Conservation (phyloP, 2,888 invertebrate genomes). For the Nipponacmea schrenckii region DNA sequence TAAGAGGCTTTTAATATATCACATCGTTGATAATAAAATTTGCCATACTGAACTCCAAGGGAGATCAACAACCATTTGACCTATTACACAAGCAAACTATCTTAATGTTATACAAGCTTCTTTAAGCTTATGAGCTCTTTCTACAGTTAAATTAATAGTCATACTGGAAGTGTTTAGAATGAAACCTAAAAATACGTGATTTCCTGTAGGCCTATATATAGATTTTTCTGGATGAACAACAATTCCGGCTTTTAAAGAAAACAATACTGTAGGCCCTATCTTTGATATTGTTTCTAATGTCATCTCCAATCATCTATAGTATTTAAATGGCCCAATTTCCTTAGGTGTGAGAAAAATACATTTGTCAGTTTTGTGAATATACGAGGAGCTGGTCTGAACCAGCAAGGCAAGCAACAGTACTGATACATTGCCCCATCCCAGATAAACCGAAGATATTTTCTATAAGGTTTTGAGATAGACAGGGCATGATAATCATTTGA, state of each 20-base stretch:
- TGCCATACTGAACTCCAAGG: background rate
- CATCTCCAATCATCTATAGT: slow-evolving; percentile 19
- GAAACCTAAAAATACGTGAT: slow-evolving; percentile 6
- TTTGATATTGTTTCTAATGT: background rate
- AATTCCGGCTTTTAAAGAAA: slow-evolving; percentile 4
- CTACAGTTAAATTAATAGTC: slow-evolving; percentile 32
- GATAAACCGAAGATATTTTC: background rate
- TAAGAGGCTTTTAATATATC: background rate
- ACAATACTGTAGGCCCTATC: slow-evolving; percentile 15
- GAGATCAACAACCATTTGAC: background rate
- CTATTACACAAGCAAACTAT: background rate
- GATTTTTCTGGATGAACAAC: slow-evolving; percentile 13
- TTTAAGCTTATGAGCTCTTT: slow-evolving; percentile 17
- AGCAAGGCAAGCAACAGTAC: background rate
- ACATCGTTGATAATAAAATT: background rate
- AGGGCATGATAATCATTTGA: slow-evolving; percentile 8
- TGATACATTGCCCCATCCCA: background rate
- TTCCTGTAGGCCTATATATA: background rate
- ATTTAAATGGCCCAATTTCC: slow-evolving; percentile 13
- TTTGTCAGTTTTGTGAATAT: too few relatives aligned
- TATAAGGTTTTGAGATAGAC: background rate
- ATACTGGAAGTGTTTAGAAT: slow-evolving; percentile 4
- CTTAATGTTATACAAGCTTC: background rate
- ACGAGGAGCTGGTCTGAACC: background rate
- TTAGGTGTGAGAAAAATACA: too few relatives aligned